Conservation (phyloP, 2,113 vertebrate species). For the Antennarius striatus region DNA sequence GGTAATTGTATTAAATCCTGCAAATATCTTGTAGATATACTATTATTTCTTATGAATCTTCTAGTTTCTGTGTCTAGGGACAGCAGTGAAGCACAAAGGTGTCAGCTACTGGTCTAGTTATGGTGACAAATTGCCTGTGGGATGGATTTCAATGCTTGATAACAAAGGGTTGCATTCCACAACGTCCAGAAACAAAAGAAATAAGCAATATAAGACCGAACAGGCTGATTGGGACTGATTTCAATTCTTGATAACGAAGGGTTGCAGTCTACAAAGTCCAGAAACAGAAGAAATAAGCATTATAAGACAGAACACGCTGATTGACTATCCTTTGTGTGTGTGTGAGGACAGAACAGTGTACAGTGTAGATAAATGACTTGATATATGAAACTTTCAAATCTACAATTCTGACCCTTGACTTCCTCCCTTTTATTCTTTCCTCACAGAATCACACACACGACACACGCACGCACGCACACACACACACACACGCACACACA, state of each 20-base stretch:
- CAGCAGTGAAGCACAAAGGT: constrained; percentile 6
- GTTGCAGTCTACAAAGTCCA: neutral
- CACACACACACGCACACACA: constrained; percentile 5
- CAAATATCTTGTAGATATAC: too few species aligned
- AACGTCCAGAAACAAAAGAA: too few species aligned
- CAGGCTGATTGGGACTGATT: constrained; percentile 13
- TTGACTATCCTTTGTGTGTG: constrained; percentile 44
- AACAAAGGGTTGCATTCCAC: constrained; percentile 11
- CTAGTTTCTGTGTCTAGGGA: constrained; percentile 2
- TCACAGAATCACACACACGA: constrained; percentile 40
- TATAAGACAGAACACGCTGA: constrained; percentile 42
- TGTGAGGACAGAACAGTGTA: neutral
- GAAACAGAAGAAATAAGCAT: constrained; percentile 27
- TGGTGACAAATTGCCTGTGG: constrained; percentile 22
- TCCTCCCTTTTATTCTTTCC: constrained; percentile 39
- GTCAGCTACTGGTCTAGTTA: constrained; percentile 13
- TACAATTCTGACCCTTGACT: constrained; percentile 68
- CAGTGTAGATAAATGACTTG: constrained; percentile 56
- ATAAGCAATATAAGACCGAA: too few species aligned
- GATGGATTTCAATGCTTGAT: constrained; percentile 23
- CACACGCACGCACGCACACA: too few species aligned
- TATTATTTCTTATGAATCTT: neutral
- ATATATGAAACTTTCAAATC: constrained; percentile 65
- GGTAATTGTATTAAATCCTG: too few species aligned
- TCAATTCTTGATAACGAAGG: constrained; percentile 18